Evolutionary conservation across 1,140 invertebrate genomes (phyloP).

Genomic region (Cyphomyrmex costatus): DNA sequence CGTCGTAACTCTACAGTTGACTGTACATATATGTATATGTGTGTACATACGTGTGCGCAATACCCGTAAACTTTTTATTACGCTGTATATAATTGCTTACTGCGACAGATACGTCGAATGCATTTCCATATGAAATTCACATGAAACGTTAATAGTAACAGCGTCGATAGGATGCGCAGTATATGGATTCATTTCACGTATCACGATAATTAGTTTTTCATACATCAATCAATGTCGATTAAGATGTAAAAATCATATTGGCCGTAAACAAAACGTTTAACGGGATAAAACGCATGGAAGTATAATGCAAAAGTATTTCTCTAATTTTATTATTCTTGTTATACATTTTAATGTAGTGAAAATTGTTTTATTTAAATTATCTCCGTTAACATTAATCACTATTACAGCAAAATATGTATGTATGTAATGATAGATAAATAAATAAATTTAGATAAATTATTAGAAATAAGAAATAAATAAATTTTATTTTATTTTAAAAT

Average conservation of each 20-base stretch:
- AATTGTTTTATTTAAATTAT: neutral
- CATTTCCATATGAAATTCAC: conserved; percentile 49
- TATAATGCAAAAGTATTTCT: neutral
- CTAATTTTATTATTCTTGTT: neutral
- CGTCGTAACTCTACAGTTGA: neutral
- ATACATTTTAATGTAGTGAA: neutral
- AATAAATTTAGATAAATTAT: neutral
- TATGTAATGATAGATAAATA: neutral
- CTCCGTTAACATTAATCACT: neutral
- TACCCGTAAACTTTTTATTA: conserved; percentile 47
- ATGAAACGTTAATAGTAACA: conserved; percentile 20
- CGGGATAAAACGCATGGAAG: neutral
- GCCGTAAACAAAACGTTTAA: neutral
- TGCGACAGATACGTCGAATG: conserved; percentile 18
- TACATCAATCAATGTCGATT: conserved; percentile 34
- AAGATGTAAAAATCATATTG: conserved; percentile 7
- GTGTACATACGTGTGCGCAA: neutral
- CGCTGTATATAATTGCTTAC: conserved; percentile 40
- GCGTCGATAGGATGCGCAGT: neutral
- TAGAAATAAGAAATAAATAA: neutral
- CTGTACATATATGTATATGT: neutral
- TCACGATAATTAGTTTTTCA: conserved; percentile 45
- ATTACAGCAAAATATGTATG: neutral
- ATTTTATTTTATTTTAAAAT: neutral
- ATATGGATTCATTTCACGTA: conserved; percentile 28